Evolutionary conservation across 1,140 invertebrate genomes (phyloP), one percentile per base, ranked within the genome.

Genomic region (Aradophagus sp.): DNA sequence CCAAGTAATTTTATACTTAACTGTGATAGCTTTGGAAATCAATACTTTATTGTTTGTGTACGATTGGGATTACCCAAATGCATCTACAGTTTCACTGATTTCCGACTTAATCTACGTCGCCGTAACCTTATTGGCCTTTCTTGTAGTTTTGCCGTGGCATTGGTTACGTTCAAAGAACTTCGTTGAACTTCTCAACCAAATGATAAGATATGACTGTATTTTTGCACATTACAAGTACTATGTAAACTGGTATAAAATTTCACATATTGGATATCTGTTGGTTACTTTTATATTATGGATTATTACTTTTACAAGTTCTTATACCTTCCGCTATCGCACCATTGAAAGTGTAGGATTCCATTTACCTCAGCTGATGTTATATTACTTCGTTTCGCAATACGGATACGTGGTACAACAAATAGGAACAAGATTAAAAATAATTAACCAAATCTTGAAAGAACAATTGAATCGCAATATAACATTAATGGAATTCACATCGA

Each of bases 1-100:
- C 12, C 56, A 61, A 10, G 13, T 42, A 3, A 11, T 61, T 2
- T 27, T 50, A 3, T 62, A 44, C 12, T 17, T 62, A 5, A 10
- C 20, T 16, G 7, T 44, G 8, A 15, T 62, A 1, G 15, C n/a
- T 15, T 12, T 42, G 1, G 29, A 52, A 12, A 44, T 62, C 7
- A 52, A 62, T 12, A 62, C 45, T 5, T 10, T 62, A 7, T 29
- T 14, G 14, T 35, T 14, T 5, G 44, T 62, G 20, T 19, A 36
- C 1, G 5, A n/a, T 1, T 62, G 58, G 58, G 20, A 44, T 19
- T 50, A 62, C 6, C 36, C 56, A 12, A 50, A 50, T 8, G 42
- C 34, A 20, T 42, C 27, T 12, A 5, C 16, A 3, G n/a, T 59
- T 1, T 14, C 26, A n/a, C n/a, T 47, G 1, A 12, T 59, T 2